Evolutionary conservation across 1,140 invertebrate genomes (phyloP).

Genomic region (Chrysomallon squamiferum): DNA sequence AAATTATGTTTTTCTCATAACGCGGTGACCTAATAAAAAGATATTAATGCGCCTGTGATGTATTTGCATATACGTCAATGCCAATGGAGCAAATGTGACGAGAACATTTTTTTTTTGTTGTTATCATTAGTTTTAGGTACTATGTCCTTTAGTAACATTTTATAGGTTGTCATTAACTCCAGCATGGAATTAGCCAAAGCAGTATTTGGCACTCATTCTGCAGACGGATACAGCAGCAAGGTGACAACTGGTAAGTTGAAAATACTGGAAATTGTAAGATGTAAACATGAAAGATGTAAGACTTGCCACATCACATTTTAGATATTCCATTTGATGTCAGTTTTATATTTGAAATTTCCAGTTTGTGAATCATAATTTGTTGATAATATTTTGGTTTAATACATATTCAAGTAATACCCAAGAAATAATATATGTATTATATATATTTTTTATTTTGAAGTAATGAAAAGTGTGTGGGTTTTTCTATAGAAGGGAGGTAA

Average conservation of each 20-base stretch:
- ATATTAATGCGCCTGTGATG: no score
- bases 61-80: no score
- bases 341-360: neutral
- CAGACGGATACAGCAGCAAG: constrained; percentile 78
- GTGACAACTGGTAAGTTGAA: constrained; percentile 39
- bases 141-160: no score
- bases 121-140: no score
- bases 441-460: neutral
- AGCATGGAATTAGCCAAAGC: constrained; percentile 54
- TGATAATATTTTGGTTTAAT: neutral
- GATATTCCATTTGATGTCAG: constrained; percentile 3
- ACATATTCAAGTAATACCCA: neutral
- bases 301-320: neutral
- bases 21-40: no score
- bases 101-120: no score
- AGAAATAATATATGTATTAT: no score
- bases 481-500: no score
- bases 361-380: neutral
- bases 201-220: constrained; percentile 81
- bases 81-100: no score
- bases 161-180: neutral
- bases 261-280: constrained; percentile 1
- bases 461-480: neutral
- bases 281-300: neutral
- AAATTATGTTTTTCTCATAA: no score